phyloP scores from a whole-genome alignment of 2,113 vertebrate genomes.

The Heloderma charlesbogerti region DNA sequence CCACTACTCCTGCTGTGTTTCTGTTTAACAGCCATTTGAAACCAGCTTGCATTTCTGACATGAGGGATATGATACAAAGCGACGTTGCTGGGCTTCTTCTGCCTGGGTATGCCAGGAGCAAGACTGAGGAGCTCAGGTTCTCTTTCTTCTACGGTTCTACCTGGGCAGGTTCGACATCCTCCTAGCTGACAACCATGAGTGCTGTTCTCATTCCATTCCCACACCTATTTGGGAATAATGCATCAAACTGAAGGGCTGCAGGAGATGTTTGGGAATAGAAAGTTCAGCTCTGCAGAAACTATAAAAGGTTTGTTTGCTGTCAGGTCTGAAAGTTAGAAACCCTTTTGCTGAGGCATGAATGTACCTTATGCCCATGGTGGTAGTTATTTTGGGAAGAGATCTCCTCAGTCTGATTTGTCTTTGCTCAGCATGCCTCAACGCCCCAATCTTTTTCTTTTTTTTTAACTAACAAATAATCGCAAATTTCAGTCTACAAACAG shows the following conservation, averaged over 20 bases:
- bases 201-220: not conserved
- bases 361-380: not conserved
- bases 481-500: not conserved
- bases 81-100: not conserved
- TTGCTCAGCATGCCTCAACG: not conserved
- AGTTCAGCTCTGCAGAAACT: not conserved
- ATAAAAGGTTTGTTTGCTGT: not conserved
- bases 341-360: not conserved
- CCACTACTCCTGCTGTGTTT: not conserved
- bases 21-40: constrained; percentile 7
- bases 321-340: not conserved
- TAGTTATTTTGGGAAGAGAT: not conserved
- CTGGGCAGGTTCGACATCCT: not conserved
- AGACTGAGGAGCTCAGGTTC: not conserved
- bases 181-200: not conserved
- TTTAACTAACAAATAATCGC: not conserved
- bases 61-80: not conserved
- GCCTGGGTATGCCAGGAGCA: not conserved
- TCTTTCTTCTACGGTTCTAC: not conserved
- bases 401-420: not conserved
- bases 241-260: not conserved
- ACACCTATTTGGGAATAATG: not conserved
- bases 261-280: not conserved
- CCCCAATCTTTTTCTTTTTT: not conserved
- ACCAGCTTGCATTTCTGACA: constrained; percentile 9